Evolutionary conservation across 2,888 invertebrate species (phyloP).

Genomic region (Spilarctia lutea): DNA sequence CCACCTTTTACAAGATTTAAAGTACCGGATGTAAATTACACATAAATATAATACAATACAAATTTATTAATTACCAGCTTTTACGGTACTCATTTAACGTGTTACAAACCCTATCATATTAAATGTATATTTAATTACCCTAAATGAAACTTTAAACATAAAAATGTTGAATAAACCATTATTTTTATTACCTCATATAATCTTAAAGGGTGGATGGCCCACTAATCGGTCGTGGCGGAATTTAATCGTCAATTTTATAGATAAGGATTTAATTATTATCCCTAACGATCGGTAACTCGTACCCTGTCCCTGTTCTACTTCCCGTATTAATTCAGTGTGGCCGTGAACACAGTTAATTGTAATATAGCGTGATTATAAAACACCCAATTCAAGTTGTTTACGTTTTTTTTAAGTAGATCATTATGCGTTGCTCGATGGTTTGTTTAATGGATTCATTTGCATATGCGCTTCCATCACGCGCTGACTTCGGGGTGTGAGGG

Average conservation of each 20-base stretch:
- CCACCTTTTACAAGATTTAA: not conserved
- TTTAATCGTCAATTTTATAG: conserved; percentile 47
- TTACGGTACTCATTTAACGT: not conserved
- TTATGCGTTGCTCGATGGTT: conserved; percentile 50
- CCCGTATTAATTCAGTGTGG: conserved; percentile 71
- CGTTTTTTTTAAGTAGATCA: conserved; percentile 57
- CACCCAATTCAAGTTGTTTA: conserved; percentile 61
- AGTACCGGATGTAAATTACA: not conserved
- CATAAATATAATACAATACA: not conserved
- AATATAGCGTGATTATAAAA: conserved; percentile 77
- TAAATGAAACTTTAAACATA: conserved; percentile 9
- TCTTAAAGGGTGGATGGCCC: conserved; percentile 37
- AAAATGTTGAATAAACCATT: conserved; percentile 7
- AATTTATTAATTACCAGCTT: not conserved
- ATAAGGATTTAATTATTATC: conserved; percentile 34
- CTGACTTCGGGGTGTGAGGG: conserved; percentile 28
- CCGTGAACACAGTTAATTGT: conserved; percentile 68
- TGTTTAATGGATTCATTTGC: conserved; percentile 55
- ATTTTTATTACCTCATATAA: conserved; percentile 20
- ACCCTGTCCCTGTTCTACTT: conserved; percentile 54
- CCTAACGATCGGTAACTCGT: not conserved
- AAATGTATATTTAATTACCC: conserved; percentile 9
- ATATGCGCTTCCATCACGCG: conserved; percentile 51
- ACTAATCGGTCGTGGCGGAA: conserved; percentile 35
- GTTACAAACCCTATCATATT: not conserved